A percentile compares a stretch with the other conserved stretches of the same genome.
These are phyloP conservation scores for Dysidea cf. avara DNA, from an alignment of 37 sponge, comb jelly and placozoan species.

Conservation along the genomic window DNA sequence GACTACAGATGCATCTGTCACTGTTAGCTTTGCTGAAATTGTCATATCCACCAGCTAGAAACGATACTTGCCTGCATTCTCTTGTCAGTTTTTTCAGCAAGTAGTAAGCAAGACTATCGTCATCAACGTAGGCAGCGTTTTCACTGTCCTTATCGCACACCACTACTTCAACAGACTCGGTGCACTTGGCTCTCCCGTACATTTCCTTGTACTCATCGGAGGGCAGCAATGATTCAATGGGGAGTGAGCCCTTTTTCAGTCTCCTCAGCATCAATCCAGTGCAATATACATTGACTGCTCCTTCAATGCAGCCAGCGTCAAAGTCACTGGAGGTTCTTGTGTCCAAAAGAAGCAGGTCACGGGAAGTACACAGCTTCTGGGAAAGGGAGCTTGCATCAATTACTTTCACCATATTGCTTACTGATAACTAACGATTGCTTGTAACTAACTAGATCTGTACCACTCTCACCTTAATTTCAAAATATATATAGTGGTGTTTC, in stretches of 20 bases:
- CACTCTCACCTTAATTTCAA: neutral
- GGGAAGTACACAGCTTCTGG: constrained; percentile 5
- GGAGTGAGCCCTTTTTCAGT: constrained; percentile 55
- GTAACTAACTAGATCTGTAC: neutral
- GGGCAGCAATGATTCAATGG: constrained; percentile 46
- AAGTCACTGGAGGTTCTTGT: constrained; percentile 33
- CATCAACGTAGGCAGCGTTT: constrained; percentile 1
- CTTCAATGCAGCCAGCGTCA: constrained; percentile 46
- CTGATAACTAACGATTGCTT: neutral
- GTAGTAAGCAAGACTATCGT: constrained; percentile 18
- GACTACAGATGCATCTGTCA: constrained; percentile 17
- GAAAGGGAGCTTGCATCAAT: constrained; percentile 39
- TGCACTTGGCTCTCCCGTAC: constrained; percentile 38
- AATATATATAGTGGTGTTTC: neutral
- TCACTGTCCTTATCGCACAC: constrained; percentile 43
- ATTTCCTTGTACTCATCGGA: constrained; percentile 44
- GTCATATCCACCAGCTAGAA: constrained; percentile 51
- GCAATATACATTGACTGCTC: constrained; percentile 50
- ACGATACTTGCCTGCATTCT: constrained; percentile 57
- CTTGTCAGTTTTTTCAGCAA: constrained; percentile 43
- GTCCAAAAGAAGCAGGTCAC: constrained; percentile 48
- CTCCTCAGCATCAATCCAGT: constrained; percentile 50
- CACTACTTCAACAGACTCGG: constrained; percentile 49
- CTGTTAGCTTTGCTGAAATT: constrained; percentile 14
- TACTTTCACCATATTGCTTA: constrained; percentile 44